Base-by-base conservation (phyloP, 2,888 invertebrate genomes). In the Leuctra nigra region DNA sequence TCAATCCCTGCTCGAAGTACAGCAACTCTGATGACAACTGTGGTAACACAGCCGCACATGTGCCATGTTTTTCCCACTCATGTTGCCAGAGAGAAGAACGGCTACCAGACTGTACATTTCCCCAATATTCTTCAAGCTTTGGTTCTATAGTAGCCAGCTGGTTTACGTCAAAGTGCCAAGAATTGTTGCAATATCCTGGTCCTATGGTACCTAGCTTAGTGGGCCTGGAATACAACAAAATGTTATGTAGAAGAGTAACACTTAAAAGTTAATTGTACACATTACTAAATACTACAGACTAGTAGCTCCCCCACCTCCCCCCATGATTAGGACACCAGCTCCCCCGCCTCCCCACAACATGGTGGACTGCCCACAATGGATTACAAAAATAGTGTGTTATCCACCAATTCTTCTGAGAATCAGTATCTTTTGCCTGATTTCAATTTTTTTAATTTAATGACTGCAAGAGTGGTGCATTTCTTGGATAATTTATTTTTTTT, bases 11-110 rank as follows among this genome's bases (percentile, higher is more conserved):
- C 0, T 71, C 68, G 66, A 90, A 90, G 68, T 87, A 90, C 65
- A 84, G 84, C 0, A 75, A 64, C 65, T 88, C 84, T 16, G 76
- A 77, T 62, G 79, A 74, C 0, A 89, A 67, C 2, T 70, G 64
- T 0, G 79, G 73, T 2, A 87, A 61, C 3, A 70, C 62, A 1
- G 79, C 75, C 1, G 89, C 86, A 67, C 91, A 91, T 0, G 89
- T 88, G 1, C 91, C 91, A 68, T 91, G 91, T 66, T 91, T 91
- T 1, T 74, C 69, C 90, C 90, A 91, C 69, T 91, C 91, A 66
- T 91, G 89, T 57, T 80, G 74, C 89, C 89, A 90, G 20, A 90
- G n/a, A 22, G 25, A 18, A 64, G 61, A 60, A 14, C 64, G 60
- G 59, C 68, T 67, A 71, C 79, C 78, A 63, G 78, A 78, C 68